Evolutionary conservation across 1,140 invertebrate genomes (phyloP).

Genomic region (Papilio machaon): DNA sequence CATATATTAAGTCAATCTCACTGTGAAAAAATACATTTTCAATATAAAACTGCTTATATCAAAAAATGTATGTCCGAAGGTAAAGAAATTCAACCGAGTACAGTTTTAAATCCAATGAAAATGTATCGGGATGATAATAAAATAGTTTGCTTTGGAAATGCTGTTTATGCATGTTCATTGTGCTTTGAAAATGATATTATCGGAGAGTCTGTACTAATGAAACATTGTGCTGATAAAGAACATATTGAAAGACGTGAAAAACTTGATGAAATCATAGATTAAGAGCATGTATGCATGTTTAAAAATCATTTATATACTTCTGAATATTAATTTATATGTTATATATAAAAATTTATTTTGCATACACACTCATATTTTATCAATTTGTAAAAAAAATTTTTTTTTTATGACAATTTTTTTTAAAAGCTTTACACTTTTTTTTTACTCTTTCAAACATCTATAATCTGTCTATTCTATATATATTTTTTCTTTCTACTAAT

Average conservation of each 20-base stretch:
- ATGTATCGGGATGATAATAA: constrained; percentile 78
- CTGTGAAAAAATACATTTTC: constrained; percentile 75
- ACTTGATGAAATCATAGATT: constrained; percentile 57
- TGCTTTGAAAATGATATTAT: constrained; percentile 74
- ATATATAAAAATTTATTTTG: background rate
- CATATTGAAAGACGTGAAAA: constrained; percentile 64
- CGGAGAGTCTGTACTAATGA: constrained; percentile 73
- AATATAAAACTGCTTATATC: constrained; percentile 76
- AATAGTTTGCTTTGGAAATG: constrained; percentile 77
- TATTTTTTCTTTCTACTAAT: constrained; percentile 16
- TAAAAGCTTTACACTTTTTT: background rate
- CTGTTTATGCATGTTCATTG: constrained; percentile 71
- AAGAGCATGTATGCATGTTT: constrained; percentile 45
- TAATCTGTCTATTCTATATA: background rate
- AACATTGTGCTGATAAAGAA: constrained; percentile 57
- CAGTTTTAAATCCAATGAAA: constrained; percentile 73
- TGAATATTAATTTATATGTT: background rate
- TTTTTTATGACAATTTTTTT: constrained; percentile 11
- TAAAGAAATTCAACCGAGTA: constrained; percentile 74
- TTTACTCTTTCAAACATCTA: constrained; percentile 20
- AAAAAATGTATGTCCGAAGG: constrained; percentile 70
- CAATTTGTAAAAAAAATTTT: background rate
- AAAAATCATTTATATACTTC: background rate
- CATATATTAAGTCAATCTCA: constrained; percentile 71
- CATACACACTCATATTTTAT: background rate